Percentiles rank a stretch among this genome's conserved stretches.
Conservation (phyloP, 1,140 invertebrate species). For the Dufourea novaeangliae region DNA sequence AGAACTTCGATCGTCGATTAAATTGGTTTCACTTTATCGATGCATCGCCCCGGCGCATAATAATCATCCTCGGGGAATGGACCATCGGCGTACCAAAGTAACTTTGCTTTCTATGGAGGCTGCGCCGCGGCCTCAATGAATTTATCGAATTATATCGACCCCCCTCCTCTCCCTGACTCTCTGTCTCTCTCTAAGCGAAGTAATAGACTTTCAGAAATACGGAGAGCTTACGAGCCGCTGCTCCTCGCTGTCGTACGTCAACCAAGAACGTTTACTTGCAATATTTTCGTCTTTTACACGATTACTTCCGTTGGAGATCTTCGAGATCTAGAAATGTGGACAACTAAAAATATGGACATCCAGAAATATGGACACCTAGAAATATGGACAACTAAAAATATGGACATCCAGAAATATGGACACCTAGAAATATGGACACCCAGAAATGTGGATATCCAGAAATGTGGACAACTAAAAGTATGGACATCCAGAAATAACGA, state of each 20-base stretch:
- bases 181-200: slow-evolving; percentile 1
- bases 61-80: slow-evolving; percentile 14
- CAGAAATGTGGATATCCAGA: too few species aligned
- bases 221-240: too few species aligned
- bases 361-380: too few species aligned
- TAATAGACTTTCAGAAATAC: neutral
- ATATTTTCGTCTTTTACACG: neutral
- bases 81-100: slow-evolving; percentile 11
- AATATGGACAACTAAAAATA: too few species aligned
- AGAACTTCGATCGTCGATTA: slow-evolving; percentile 5
- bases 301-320: too few species aligned
- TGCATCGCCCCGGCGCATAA: neutral
- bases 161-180: neutral
- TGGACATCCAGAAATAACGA: too few species aligned
- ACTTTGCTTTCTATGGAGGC: slow-evolving; percentile 49
- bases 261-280: neutral
- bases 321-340: too few species aligned
- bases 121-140: slow-evolving; percentile 50
- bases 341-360: too few species aligned
- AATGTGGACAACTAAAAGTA: too few species aligned
- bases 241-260: neutral
- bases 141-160: slow-evolving; percentile 56
- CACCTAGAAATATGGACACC: too few species aligned
- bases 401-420: too few species aligned
- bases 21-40: slow-evolving; percentile 32